Base-by-base conservation (phyloP, 2,888 invertebrate genomes). In the Rhopalosiphum nymphaeae region DNA sequence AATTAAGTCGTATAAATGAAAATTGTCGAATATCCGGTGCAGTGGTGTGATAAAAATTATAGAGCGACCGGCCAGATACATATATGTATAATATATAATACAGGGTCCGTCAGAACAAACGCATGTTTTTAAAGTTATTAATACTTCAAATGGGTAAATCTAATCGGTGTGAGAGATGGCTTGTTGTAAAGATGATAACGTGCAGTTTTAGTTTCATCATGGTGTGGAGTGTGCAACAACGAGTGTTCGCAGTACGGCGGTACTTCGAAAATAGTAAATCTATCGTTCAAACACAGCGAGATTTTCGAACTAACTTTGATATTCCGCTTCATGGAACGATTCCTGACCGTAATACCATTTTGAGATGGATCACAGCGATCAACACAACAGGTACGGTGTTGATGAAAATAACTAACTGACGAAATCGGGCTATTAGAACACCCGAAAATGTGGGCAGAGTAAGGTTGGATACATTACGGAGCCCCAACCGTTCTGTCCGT, bases 401-500 rank as follows among this genome's bases (percentile, higher is more conserved):
- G 92, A 95, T 92, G 95, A 88, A 93, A 61, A 95, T 95, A 94
- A 95, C 94, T 95, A 95, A 95, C 95, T 95, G 94, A 84, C 94
- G 85, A 86, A 46, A 53, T 91, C n/a, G 91, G 61, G 94, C 56
- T 85, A 87, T 85, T 91, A 94, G 94, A 94, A 91, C 94, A 61
- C 85, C 56, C 49, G 94, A 90, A 91, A 57, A 94, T 46, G 85
- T 36, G 85, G 78, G 85, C 88, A 46, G 91, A 94, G 78, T 46
- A 67, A 89, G 91, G 91, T 85, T 85, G 44, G 85, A 85, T 85
- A 85, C 85, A 85, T 56, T 88, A 25, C 88, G 56, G 56, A 95
- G 95, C 67, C 95, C 95, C 91, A 89, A 91, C 94, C 95, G 95
- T 94, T 95, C 95, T 87, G 95, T 95, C 46, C 94, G 95, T 90